A percentile compares a stretch with the other conserved stretches of the same genome.
phyloP scores from a whole-genome alignment of 2,797 vertebrate species.

The Vultur gryphus region DNA sequence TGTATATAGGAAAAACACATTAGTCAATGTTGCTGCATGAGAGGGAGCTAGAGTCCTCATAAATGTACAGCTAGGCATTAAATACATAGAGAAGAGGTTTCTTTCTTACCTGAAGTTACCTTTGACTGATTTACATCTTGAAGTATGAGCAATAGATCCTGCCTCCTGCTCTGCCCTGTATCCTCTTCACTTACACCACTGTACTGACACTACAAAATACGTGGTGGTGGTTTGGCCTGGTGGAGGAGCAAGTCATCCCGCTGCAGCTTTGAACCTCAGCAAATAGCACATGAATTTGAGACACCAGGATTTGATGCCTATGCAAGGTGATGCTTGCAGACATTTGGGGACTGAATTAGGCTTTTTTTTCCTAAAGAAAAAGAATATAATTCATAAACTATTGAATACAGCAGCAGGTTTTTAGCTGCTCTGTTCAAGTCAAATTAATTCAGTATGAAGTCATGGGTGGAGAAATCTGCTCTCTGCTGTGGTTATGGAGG shows the following conservation, averaged over 20 bases:
- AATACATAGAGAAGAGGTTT: background rate
- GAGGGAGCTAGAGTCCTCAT: background rate
- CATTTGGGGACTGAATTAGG: background rate
- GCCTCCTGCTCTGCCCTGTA: background rate
- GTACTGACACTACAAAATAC: background rate
- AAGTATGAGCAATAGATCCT: background rate
- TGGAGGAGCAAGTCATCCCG: background rate
- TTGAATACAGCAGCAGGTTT: background rate
- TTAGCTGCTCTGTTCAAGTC: background rate
- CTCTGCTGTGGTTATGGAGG: background rate
- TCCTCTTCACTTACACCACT: background rate
- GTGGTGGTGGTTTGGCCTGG: background rate
- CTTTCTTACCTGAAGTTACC: background rate
- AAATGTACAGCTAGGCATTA: background rate
- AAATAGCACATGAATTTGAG: background rate
- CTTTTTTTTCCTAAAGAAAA: background rate
- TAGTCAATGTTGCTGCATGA: background rate
- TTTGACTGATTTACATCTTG: background rate
- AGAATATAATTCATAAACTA: background rate
- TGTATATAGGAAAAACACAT: background rate
- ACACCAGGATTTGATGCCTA: background rate
- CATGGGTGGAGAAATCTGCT: background rate
- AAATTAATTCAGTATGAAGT: background rate
- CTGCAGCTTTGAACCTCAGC: background rate
- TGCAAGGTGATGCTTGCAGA: background rate